These are phyloP conservation scores for Carposina sasakii DNA, from an alignment of 1,140 invertebrate genomes.

Conservation along the genomic window DNA sequence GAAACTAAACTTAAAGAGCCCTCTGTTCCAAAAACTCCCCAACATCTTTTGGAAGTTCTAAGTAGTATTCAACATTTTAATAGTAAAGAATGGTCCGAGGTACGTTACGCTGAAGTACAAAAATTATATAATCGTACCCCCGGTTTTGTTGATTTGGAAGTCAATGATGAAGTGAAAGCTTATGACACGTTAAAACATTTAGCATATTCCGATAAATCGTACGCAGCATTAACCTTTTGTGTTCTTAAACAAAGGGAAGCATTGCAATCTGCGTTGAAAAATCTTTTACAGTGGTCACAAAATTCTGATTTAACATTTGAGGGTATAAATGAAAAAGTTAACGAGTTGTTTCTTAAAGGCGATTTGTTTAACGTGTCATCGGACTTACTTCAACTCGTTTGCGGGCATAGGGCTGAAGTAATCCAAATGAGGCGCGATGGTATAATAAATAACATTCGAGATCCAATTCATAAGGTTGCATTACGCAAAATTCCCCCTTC, in stretches of 20 bases:
- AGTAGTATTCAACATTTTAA: background rate
- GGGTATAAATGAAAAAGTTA: background rate
- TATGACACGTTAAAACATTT: background rate
- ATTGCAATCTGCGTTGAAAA: background rate
- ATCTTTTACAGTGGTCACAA: background rate
- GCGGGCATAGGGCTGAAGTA: background rate
- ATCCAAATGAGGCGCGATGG: slow-evolving; percentile 1
- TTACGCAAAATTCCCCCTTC: slow-evolving; percentile 3
- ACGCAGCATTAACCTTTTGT: slow-evolving; percentile 1
- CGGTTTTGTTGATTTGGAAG: background rate
- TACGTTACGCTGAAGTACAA: background rate
- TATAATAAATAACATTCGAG: background rate
- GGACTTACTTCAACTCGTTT: background rate
- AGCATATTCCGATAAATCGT: background rate
- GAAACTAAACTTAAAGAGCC: background rate
- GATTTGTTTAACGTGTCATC: background rate
- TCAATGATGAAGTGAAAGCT: slow-evolving; percentile 4
- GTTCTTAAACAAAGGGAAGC: slow-evolving; percentile 3
- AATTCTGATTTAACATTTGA: background rate
- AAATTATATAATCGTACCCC: background rate
- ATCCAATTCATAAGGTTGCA: background rate
- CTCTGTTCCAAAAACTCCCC: background rate
- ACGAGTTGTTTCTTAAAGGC: background rate
- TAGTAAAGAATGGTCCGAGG: background rate
- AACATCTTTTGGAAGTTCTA: background rate